These are phyloP conservation scores for Anodontia alba DNA, from an alignment of 2,888 invertebrate species.

Conservation along the genomic window DNA sequence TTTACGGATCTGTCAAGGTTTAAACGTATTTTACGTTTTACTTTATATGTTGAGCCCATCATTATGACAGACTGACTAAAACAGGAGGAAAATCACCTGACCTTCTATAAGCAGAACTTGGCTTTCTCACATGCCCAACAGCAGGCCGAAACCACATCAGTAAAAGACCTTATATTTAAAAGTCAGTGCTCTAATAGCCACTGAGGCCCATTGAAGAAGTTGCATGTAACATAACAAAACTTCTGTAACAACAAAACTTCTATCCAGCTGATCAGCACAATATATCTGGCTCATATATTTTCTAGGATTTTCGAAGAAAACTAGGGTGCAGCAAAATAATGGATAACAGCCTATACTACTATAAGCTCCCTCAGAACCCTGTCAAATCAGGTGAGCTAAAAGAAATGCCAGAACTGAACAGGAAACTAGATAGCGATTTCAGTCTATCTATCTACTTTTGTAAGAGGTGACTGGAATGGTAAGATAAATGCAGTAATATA, in stretches of 20 bases:
- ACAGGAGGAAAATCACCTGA: slow-evolving; percentile 1
- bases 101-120: too few relatives aligned
- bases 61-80: not conserved
- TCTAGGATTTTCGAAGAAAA: not conserved
- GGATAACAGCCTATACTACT: slow-evolving; percentile 2
- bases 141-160: slow-evolving; percentile 2
- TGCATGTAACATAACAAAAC: not conserved
- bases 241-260: not conserved
- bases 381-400: slow-evolving; percentile 2
- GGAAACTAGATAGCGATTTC: not conserved
- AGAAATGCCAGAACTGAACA: slow-evolving; percentile 5
- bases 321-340: slow-evolving; percentile 1
- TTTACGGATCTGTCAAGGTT: not conserved
- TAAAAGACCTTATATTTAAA: not conserved
- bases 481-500: slow-evolving; percentile 2
- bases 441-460: not conserved
- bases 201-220: slow-evolving; percentile 3
- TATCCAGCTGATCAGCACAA: not conserved
- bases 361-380: not conserved
- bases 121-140: slow-evolving; percentile 5
- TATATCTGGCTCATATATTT: slow-evolving; percentile 3
- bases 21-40: slow-evolving; percentile 1
- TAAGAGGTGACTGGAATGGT: not conserved
- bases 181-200: slow-evolving; percentile 2
- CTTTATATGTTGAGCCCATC: slow-evolving; percentile 3